Evolutionary conservation across 53 echinoderm and acorn worm species (phyloP).

Genomic region (Apostichopus leukothele): DNA sequence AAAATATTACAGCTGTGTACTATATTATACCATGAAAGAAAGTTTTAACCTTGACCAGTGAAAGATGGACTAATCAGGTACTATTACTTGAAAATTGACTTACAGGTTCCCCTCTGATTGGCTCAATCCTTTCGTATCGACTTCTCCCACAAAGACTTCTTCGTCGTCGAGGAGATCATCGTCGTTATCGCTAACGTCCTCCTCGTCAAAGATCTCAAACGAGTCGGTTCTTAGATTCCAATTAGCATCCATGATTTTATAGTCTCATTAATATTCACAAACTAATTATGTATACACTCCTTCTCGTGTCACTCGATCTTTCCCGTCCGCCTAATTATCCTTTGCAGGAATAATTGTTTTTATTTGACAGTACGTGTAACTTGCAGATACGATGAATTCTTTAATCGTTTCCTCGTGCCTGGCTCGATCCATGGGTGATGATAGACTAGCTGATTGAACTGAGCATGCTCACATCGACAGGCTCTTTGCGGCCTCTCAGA

Average conservation of each 20-base stretch:
- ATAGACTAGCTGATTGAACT: no score
- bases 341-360: no score
- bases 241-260: neutral
- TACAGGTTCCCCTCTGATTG: neutral
- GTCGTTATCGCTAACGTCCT: slow-evolving; percentile 9
- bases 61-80: no score
- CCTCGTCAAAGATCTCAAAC: slow-evolving; percentile 18
- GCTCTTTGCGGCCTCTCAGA: no score
- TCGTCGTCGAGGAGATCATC: slow-evolving; percentile 35
- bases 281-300: neutral
- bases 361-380: no score
- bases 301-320: neutral
- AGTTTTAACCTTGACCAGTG: no score
- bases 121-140: neutral
- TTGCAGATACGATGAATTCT: no score
- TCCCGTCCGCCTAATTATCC: neutral
- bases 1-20: no score
- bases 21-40: no score
- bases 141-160: slow-evolving; percentile 3
- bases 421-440: no score
- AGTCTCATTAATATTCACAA: neutral
- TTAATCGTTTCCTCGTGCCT: no score
- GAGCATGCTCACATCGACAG: no score
- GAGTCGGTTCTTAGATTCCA: neutral
- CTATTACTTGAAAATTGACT: neutral